Evolutionary conservation across 2,797 vertebrate genomes (phyloP), one percentile per base, ranked within the genome.

Genomic region (Microcaecilia unicolor): DNA sequence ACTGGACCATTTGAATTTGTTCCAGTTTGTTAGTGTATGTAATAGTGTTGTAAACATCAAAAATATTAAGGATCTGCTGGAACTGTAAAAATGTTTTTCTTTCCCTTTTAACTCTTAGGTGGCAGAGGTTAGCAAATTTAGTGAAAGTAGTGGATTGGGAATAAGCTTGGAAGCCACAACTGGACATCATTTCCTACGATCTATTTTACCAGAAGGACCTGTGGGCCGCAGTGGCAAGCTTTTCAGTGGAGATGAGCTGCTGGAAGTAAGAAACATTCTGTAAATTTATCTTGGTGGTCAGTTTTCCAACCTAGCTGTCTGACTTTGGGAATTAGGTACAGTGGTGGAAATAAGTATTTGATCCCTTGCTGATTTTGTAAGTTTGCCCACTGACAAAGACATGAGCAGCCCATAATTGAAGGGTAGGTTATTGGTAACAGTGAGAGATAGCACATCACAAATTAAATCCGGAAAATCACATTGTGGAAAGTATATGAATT

Each of bases 161-260:
- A 94, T 99, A 78, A 98, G 93, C 61, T 80, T 99, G 39, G 94
- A 99, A 64, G 91, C 87, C 21, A 83, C 76, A 25, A 68, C 76
- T 4, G 92, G 92, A 7, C 91, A 91, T 70, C 96, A 99, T 69
- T 94, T 93, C 70, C 90, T 98, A 48, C 82, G 92, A 31, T 99
- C 96, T 10, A 69, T 99, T 20, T 81, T 99, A 39, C 96, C 95
- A 0, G 95, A 98, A 62, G 95, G 95, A 10, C 95, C 95, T 1
- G 90, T 97, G 5, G 94, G 95, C 11, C 83, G 85, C 56, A 90
- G 87, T 0, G 82, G 87, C 41, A 91, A 84, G 42, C 79, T 99
- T 15, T 94, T 86, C 67, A 93, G 90, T 41, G 95, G 95, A 54
- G 96, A 99, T 38, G 93, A 99, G 35, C 80, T 99, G 3, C 60